A percentile compares a stretch with the other conserved stretches of the same genome.
These are phyloP conservation scores for Heliconius hewitsoni DNA, from an alignment of 1,140 invertebrate species.

Conservation along the genomic window DNA sequence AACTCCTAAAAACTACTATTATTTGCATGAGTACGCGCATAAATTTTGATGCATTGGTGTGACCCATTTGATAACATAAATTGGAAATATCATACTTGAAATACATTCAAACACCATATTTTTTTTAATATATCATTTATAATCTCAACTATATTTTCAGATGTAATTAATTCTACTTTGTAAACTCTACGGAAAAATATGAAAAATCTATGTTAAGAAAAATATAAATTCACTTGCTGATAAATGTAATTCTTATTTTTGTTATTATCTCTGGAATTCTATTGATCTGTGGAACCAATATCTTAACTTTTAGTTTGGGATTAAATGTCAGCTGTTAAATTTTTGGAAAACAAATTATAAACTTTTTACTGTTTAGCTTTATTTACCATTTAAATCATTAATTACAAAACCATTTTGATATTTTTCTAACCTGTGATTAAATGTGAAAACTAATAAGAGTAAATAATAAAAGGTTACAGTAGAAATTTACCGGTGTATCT, in stretches of 20 bases:
- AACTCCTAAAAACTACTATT: too few relatives aligned
- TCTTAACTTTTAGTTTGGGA: neutral
- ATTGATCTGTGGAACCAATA: neutral
- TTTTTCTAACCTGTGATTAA: neutral
- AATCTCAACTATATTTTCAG: too few relatives aligned
- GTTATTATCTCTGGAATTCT: neutral
- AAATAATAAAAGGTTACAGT: neutral
- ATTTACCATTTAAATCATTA: neutral
- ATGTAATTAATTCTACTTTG: too few relatives aligned
- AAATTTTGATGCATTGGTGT: too few relatives aligned
- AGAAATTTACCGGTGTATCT: neutral
- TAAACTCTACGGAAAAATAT: too few relatives aligned
- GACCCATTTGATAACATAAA: neutral
- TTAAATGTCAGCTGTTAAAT: neutral
- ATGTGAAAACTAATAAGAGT: neutral
- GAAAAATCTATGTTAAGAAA: too few relatives aligned
- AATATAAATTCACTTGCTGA: too few relatives aligned
- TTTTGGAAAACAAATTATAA: neutral
- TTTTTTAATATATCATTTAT: too few relatives aligned
- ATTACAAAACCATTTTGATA: neutral
- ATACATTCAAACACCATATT: too few relatives aligned
- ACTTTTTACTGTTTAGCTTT: neutral
- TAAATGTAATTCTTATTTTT: too few relatives aligned
- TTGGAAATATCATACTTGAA: too few relatives aligned
- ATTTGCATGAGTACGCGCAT: too few relatives aligned